Conservation (phyloP, 2,113 vertebrate genomes). For the Anolis sagrei region DNA sequence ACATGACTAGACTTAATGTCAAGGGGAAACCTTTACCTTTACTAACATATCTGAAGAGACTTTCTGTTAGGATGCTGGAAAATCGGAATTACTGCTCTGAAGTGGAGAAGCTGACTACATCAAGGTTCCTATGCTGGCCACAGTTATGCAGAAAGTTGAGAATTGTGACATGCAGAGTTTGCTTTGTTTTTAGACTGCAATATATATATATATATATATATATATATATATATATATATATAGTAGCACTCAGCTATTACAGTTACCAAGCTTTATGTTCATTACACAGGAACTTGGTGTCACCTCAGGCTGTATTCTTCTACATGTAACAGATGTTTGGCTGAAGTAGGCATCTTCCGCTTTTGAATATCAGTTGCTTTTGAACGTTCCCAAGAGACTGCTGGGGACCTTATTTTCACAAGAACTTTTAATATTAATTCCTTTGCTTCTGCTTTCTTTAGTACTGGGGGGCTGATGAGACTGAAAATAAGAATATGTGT, state of each 20-base stretch:
- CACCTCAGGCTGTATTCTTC: not conserved
- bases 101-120: not conserved
- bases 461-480: not conserved
- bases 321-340: not conserved
- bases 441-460: not conserved
- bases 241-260: not conserved
- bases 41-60: not conserved
- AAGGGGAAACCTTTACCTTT: too few species aligned
- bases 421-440: not conserved
- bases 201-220: not conserved
- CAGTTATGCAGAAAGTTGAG: not conserved
- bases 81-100: too few species aligned
- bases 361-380: not conserved
- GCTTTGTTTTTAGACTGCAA: not conserved
- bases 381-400: not conserved
- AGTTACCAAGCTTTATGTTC: not conserved
- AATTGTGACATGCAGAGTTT: not conserved
- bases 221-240: not conserved
- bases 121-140: not conserved
- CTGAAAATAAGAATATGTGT: not conserved
- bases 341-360: not conserved
- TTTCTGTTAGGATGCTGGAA: too few species aligned
- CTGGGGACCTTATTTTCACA: not conserved
- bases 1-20: too few species aligned
- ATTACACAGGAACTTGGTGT: not conserved